Evolutionary conservation across 2,888 invertebrate species (phyloP).

Genomic region (Rhamphomyia laevipes): DNA sequence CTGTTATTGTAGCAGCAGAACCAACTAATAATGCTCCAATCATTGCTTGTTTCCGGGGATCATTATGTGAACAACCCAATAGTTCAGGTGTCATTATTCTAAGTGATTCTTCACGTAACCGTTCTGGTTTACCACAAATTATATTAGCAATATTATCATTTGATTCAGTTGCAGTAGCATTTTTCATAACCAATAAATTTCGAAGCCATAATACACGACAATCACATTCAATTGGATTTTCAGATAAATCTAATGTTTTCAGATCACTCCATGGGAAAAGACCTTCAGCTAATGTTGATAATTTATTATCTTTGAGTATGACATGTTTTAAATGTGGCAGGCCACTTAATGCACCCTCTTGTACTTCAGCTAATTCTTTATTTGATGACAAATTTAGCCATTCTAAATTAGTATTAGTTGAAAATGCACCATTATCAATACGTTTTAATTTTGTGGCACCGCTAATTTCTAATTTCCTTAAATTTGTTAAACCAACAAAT

Average conservation of each 20-base stretch:
- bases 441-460: constrained; percentile 62
- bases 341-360: constrained; percentile 65
- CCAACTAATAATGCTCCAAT: constrained; percentile 64
- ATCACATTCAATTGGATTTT: constrained; percentile 72
- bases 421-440: constrained; percentile 66
- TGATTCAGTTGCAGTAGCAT: constrained; percentile 17
- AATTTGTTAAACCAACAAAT: constrained; percentile 65
- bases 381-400: constrained; percentile 64
- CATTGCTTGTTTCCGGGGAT: constrained; percentile 67
- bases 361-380: constrained; percentile 57
- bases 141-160: constrained; percentile 37
- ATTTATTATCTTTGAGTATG: constrained; percentile 65
- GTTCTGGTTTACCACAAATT: constrained; percentile 61
- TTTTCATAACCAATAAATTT: constrained; percentile 44
- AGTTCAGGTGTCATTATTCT: constrained; percentile 60
- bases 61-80: constrained; percentile 69
- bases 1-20: constrained; percentile 58
- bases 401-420: constrained; percentile 71
- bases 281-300: constrained; percentile 63
- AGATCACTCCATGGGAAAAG: constrained; percentile 70
- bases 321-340: constrained; percentile 68
- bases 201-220: constrained; percentile 72
- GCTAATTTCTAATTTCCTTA: constrained; percentile 64
- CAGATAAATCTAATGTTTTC: constrained; percentile 62
- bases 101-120: constrained; percentile 57